Evolutionary conservation across 2,797 vertebrate species (phyloP).

Genomic region (Nannoperca australis): DNA sequence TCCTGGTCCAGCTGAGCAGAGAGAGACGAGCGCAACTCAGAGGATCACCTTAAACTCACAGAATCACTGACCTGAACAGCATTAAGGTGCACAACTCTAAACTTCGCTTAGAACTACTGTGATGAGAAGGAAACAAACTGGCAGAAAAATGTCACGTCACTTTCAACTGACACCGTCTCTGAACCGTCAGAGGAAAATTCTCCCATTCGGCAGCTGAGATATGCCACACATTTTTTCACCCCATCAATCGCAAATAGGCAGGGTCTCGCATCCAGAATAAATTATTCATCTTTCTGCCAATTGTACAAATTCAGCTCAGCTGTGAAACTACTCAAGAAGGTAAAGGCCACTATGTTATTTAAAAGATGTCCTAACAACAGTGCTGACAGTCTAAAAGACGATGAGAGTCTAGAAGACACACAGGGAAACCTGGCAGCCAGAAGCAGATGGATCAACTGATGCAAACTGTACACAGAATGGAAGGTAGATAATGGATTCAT

Average conservation of each 20-base stretch:
- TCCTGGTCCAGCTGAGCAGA: slow-evolving; percentile 96
- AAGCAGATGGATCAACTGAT: slow-evolving; percentile 49
- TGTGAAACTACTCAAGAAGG: slow-evolving; percentile 13
- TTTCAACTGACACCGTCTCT: slow-evolving; percentile 5
- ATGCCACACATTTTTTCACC: not conserved
- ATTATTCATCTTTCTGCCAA: slow-evolving; percentile 2
- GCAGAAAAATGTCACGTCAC: slow-evolving; percentile 24
- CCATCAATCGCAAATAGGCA: not conserved
- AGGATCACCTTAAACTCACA: slow-evolving; percentile 85
- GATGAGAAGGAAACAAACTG: slow-evolving; percentile 22
- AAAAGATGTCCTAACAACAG: slow-evolving; percentile 78
- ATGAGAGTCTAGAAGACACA: slow-evolving; percentile 43
- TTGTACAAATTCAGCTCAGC: slow-evolving; percentile 16
- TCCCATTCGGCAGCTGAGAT: slow-evolving; percentile 6
- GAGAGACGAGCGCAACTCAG: slow-evolving; percentile 93
- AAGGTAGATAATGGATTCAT: not conserved
- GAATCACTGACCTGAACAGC: slow-evolving; percentile 42
- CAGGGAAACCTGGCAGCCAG: slow-evolving; percentile 29
- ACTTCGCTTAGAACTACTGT: slow-evolving; percentile 20
- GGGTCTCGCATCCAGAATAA: not conserved
- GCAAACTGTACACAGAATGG: slow-evolving; percentile 8
- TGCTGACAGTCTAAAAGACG: slow-evolving; percentile 86
- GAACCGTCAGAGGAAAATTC: slow-evolving; percentile 26
- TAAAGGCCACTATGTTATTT: slow-evolving; percentile 13
- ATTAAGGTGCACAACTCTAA: slow-evolving; percentile 35